Conservation (phyloP, 2,888 invertebrate genomes). For the Hermaeophaga mercurialis region DNA sequence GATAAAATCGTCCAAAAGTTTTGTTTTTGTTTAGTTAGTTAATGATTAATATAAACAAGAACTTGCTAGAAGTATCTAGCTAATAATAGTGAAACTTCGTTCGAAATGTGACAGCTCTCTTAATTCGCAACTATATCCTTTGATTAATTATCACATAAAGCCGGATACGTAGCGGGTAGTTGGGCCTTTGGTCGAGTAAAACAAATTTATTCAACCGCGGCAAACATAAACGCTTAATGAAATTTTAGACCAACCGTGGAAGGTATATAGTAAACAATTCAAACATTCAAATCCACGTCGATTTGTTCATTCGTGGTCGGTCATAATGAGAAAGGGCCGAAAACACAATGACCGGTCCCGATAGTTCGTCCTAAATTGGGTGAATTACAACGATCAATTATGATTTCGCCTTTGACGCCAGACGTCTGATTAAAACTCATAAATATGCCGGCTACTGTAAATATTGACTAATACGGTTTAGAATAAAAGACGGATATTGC, state of each 20-base stretch:
- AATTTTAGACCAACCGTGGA: conserved; percentile 28
- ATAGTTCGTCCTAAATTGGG: conserved; percentile 20
- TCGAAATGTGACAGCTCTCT: no score
- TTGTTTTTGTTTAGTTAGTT: no score
- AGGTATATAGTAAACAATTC: conserved; percentile 31
- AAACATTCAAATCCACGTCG: conserved; percentile 29
- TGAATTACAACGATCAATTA: conserved; percentile 18
- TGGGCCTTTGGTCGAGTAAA: conserved; percentile 10
- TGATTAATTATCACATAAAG: conserved; percentile 6
- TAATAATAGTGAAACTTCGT: no score
- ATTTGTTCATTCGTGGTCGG: conserved; percentile 28
- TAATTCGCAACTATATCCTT: conserved; percentile 7
- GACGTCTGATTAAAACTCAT: conserved; percentile 17
- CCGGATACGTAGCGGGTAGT: conserved; percentile 1
- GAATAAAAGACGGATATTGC: not conserved
- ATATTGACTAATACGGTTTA: not conserved
- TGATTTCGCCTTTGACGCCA: conserved; percentile 15
- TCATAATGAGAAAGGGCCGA: conserved; percentile 20
- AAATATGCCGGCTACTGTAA: conserved; percentile 10
- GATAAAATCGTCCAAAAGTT: no score
- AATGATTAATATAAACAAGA: no score
- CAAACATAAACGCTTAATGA: conserved; percentile 33
- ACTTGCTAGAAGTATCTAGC: no score
- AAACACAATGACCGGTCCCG: conserved; percentile 9
- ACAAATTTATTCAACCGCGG: conserved; percentile 24